Evolutionary conservation across 2,113 vertebrate genomes (phyloP).

Genomic region (Chrysemys picta): DNA sequence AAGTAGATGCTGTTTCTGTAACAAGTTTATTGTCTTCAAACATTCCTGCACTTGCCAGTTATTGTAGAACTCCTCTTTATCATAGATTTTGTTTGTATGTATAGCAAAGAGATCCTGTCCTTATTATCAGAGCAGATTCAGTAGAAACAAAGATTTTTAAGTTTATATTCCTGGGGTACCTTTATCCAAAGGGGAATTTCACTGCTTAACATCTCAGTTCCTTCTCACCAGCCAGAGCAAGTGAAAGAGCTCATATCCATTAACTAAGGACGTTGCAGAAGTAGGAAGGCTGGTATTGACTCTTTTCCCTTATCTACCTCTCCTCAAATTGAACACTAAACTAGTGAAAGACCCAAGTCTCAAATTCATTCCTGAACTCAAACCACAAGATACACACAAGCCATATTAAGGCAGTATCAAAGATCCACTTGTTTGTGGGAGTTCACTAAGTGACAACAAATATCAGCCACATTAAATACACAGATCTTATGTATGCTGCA

Average conservation of each 20-base stretch:
- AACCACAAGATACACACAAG: constrained; percentile 30
- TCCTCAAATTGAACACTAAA: constrained; percentile 26
- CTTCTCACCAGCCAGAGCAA: neutral
- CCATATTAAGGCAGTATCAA: constrained; percentile 39
- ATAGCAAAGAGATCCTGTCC: neutral
- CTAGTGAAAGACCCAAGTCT: neutral
- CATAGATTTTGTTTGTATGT: neutral
- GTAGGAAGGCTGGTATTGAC: neutral
- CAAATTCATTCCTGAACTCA: constrained; percentile 28
- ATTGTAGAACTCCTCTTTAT: neutral
- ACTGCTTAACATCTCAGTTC: neutral
- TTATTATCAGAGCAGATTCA: neutral
- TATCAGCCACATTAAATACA: constrained; percentile 74
- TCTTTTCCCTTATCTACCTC: constrained; percentile 27
- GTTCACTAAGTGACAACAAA: constrained; percentile 64
- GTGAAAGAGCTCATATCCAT: neutral
- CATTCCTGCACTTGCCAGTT: neutral
- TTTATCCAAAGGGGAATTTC: neutral
- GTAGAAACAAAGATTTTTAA: neutral
- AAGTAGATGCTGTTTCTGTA: neutral
- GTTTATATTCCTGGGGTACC: neutral
- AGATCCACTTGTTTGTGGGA: constrained; percentile 48
- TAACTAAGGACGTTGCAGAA: neutral
- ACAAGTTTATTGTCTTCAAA: neutral
- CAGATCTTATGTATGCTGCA: constrained; percentile 70